Conservation (phyloP, 2,113 vertebrate genomes). For the Oxyura jamaicensis region DNA sequence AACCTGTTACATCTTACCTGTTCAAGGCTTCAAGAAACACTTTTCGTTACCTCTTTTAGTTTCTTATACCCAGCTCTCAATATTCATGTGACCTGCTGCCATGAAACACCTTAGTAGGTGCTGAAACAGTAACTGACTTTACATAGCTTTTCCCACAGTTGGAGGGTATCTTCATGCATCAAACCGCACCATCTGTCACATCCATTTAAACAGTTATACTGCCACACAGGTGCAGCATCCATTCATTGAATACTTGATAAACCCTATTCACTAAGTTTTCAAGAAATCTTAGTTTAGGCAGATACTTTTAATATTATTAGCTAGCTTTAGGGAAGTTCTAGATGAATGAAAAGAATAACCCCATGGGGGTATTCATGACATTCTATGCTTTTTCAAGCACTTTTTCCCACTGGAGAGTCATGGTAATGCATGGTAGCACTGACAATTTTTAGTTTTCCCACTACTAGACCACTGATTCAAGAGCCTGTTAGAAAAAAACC, state of each 20-base stretch:
- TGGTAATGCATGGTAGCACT: neutral
- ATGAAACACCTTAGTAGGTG: neutral
- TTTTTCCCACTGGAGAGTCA: neutral
- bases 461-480: neutral
- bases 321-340: neutral
- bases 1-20: neutral
- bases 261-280: neutral
- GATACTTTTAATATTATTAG: neutral
- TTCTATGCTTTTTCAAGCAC: neutral
- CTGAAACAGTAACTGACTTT: neutral
- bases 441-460: neutral
- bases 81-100: neutral
- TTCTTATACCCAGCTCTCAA: neutral
- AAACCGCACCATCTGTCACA: slow-evolving; percentile 57
- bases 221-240: slow-evolving; percentile 47
- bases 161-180: slow-evolving; percentile 22
- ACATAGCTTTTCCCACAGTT: slow-evolving; percentile 27
- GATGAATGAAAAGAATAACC: neutral
- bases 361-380: neutral
- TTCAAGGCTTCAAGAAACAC: neutral
- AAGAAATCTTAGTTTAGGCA: slow-evolving; percentile 19
- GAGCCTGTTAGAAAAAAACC: neutral
- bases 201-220: neutral
- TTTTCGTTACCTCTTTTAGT: neutral
- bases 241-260: neutral